Evolutionary conservation across 2,113 vertebrate species (phyloP).

Genomic region (Brachypodius melanocephalos): DNA sequence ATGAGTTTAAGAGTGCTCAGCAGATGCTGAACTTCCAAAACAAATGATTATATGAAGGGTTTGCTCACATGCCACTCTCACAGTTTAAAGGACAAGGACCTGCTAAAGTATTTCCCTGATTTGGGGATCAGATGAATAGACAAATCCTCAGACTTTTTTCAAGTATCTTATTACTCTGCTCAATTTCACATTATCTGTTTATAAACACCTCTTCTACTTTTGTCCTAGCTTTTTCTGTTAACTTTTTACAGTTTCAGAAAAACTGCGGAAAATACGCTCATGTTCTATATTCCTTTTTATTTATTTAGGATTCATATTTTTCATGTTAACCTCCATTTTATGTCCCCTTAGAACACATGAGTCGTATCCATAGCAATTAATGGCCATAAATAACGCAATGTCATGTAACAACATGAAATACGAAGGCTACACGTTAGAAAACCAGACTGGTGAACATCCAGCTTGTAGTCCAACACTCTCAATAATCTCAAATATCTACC

Average conservation of each 20-base stretch:
- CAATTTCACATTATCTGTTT: not conserved
- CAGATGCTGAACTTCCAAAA: not conserved
- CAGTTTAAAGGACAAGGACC: not conserved
- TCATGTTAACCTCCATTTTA: not conserved
- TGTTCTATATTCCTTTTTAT: not conserved
- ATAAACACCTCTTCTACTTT: not conserved
- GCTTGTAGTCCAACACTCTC: not conserved
- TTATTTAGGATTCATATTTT: not conserved
- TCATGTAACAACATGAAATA: not conserved
- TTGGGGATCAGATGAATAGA: not conserved
- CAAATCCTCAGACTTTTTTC: not conserved
- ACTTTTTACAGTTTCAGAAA: not conserved
- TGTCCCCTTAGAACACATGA: not conserved
- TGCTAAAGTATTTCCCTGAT: not conserved
- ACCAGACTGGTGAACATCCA: not conserved
- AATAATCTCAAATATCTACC: not conserved
- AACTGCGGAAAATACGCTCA: not conserved
- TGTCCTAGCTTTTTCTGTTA: not conserved
- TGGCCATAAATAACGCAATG: not conserved
- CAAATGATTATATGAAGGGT: not conserved
- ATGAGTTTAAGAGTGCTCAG: not conserved
- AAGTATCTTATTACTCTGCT: not conserved
- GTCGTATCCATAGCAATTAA: not conserved
- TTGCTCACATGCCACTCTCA: not conserved
- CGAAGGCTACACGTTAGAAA: fast-evolving